Conservation (phyloP, 2,888 invertebrate genomes). For the Elmis aenea region DNA sequence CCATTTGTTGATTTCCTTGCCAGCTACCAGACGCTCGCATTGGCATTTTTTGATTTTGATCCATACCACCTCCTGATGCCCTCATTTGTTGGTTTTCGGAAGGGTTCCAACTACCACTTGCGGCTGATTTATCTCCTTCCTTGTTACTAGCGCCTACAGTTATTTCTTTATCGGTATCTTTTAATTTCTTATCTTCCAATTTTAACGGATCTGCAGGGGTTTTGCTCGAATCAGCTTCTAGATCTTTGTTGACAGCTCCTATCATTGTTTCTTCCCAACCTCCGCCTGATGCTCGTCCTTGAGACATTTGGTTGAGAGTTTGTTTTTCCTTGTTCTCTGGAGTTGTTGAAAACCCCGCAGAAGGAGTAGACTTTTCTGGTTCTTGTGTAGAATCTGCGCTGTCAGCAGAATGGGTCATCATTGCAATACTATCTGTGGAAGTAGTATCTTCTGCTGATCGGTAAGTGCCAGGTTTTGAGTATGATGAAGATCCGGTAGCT, state of each 20-base stretch:
- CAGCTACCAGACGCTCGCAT: background rate
- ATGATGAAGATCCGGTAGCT: constrained; percentile 14
- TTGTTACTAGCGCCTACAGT: too few species aligned
- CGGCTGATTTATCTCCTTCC: too few species aligned
- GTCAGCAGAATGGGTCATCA: constrained; percentile 10
- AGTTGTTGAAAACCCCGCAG: constrained; percentile 5
- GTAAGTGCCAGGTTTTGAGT: constrained; percentile 18
- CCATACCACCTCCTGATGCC: constrained; percentile 2
- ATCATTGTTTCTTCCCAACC: constrained; percentile 5
- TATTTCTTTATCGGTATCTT: too few species aligned
- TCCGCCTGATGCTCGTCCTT: constrained; percentile 15
- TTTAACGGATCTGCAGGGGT: too few species aligned
- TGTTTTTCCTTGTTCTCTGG: constrained; percentile 30
- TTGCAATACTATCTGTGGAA: constrained; percentile 7
- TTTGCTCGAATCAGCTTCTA: too few species aligned
- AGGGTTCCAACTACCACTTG: constrained; percentile 1
- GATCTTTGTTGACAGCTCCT: too few species aligned
- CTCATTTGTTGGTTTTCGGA: constrained; percentile 1
- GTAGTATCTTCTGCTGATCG: constrained; percentile 21
- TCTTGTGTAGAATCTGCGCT: constrained; percentile 8
- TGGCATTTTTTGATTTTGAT: background rate
- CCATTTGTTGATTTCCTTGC: background rate
- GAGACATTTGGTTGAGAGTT: constrained; percentile 32
- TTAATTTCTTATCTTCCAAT: too few species aligned
- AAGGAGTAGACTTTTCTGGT: constrained; percentile 17